Conservation (phyloP, 2,888 invertebrate genomes). For the Hypomecis atomaria region DNA sequence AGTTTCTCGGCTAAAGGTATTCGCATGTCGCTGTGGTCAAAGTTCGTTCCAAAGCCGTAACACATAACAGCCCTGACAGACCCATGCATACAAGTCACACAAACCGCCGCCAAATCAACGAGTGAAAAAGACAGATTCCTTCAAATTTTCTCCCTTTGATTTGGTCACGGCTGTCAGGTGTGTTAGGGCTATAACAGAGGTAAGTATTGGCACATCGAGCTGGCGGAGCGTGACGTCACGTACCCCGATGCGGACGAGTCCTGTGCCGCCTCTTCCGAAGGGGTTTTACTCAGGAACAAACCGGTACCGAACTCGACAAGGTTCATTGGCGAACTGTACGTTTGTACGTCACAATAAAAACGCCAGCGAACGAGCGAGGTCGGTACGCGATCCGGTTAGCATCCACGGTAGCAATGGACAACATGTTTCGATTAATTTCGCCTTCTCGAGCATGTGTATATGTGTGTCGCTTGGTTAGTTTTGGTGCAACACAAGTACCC, state of each 20-base stretch:
- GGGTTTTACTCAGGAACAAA: constrained; percentile 95
- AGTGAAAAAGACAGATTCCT: too few relatives aligned
- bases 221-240: constrained; percentile 74
- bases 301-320: constrained; percentile 98
- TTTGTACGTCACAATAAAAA: constrained; percentile 10
- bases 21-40: constrained; percentile 52
- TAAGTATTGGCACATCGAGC: constrained; percentile 65
- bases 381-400: constrained; percentile 68
- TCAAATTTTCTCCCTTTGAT: too few relatives aligned
- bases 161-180: too few relatives aligned
- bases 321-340: constrained; percentile 93
- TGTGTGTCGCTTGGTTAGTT: constrained; percentile 52
- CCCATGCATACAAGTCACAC: too few relatives aligned
- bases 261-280: constrained; percentile 94
- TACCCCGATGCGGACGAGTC: constrained; percentile 87
- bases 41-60: constrained; percentile 57
- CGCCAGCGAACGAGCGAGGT: constrained; percentile 65
- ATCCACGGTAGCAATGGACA: constrained; percentile 81
- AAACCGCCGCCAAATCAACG: too few relatives aligned
- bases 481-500: constrained; percentile 3
- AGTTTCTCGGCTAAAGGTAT: constrained; percentile 8
- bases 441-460: constrained; percentile 57
- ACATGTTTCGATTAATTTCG: constrained; percentile 70
- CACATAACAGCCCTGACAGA: constrained; percentile 55
- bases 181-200: too few relatives aligned